Percentiles rank a stretch among this genome's conserved stretches.
Conservation (phyloP, 2,797 vertebrate species). For the Lophius americanus region DNA sequence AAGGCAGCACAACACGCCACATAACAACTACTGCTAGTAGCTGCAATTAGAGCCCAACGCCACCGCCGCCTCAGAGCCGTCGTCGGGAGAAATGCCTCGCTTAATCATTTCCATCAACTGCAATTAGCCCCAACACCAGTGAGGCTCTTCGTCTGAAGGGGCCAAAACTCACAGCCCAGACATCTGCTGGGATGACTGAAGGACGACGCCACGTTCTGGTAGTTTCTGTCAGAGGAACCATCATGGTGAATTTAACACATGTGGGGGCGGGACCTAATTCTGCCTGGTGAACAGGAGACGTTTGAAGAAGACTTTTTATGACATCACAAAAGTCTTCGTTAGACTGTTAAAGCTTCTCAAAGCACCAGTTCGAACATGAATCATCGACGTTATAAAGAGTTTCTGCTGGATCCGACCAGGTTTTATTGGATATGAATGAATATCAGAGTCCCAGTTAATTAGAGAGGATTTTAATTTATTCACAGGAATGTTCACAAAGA, state of each 20-base stretch:
- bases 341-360: too few relatives aligned
- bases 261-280: too few relatives aligned
- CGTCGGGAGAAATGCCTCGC: constrained; percentile 60
- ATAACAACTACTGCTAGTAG: constrained; percentile 75
- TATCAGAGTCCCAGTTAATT: too few relatives aligned
- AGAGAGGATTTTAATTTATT: too few relatives aligned
- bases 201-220: neutral
- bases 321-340: too few relatives aligned
- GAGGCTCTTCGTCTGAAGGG: constrained; percentile 65
- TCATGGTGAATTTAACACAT: neutral
- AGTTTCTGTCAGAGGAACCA: neutral
- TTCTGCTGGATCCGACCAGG: too few relatives aligned
- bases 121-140: constrained; percentile 59
- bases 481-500: too few relatives aligned
- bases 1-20: constrained; percentile 69
- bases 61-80: constrained; percentile 62
- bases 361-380: too few relatives aligned
- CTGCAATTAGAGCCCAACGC: constrained; percentile 73
- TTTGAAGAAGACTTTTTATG: too few relatives aligned
- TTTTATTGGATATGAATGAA: too few relatives aligned
- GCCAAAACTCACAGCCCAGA: constrained; percentile 57
- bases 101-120: constrained; percentile 73
- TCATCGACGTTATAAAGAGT: too few relatives aligned
- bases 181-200: constrained; percentile 27
- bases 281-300: too few relatives aligned